Evolutionary conservation across 2,797 vertebrate genomes (phyloP).

Genomic region (Nyctibius grandis): DNA sequence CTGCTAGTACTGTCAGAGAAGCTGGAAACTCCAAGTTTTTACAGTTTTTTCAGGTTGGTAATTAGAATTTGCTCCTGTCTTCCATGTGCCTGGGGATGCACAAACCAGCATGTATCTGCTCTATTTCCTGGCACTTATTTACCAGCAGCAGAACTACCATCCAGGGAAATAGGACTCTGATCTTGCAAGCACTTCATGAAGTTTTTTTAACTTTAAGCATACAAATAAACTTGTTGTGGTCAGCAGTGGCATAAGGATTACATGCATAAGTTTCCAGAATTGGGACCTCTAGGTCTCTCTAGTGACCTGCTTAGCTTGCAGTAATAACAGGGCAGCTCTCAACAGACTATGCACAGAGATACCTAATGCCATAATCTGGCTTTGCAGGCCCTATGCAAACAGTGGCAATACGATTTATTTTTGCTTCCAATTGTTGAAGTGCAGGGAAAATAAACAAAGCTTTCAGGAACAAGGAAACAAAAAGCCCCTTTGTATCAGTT

Average conservation of each 20-base stretch:
- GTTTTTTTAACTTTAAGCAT: constrained; percentile 65
- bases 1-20: constrained; percentile 11
- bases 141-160: constrained; percentile 51
- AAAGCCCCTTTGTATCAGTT: rapidly evolving
- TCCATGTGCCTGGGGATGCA: constrained; percentile 40
- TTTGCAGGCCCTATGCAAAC: background rate
- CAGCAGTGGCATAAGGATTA: constrained; percentile 48
- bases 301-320: constrained; percentile 53
- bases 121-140: constrained; percentile 64
- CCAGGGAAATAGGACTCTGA: constrained; percentile 61
- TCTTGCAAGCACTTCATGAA: constrained; percentile 58
- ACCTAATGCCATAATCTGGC: background rate
- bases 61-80: constrained; percentile 43
- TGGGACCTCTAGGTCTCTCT: constrained; percentile 49
- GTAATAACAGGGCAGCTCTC: constrained; percentile 38
- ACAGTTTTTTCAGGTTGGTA: constrained; percentile 38
- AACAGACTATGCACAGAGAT: background rate
- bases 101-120: constrained; percentile 55
- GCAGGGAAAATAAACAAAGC: background rate
- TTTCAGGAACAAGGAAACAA: background rate
- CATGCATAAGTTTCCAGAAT: constrained; percentile 45
- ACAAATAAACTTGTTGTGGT: constrained; percentile 62
- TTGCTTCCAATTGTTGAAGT: background rate
- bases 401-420: background rate
- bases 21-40: constrained; percentile 34